Evolutionary conservation across 2,888 invertebrate species (phyloP).

Genomic region (Choreutis nemorana): DNA sequence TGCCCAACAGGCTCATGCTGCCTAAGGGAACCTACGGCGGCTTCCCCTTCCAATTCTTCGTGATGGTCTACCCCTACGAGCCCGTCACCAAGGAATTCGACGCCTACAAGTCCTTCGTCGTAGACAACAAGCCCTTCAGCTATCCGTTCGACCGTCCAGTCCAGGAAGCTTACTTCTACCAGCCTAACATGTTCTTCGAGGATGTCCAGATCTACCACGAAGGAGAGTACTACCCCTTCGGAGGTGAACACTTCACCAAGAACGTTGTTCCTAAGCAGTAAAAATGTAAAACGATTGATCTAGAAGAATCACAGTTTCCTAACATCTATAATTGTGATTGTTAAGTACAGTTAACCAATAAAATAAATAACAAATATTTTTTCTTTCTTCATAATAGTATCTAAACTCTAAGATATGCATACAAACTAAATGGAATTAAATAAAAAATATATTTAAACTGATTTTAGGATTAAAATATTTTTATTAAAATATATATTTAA

Average conservation of each 20-base stretch:
- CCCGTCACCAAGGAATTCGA: conserved; percentile 29
- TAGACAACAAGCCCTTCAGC: conserved; percentile 37
- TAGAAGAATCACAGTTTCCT: too few relatives aligned
- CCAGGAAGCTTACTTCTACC: conserved; percentile 23
- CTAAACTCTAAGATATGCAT: too few relatives aligned
- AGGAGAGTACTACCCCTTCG: not conserved
- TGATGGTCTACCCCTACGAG: conserved; percentile 48
- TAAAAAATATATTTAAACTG: too few relatives aligned
- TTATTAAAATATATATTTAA: too few relatives aligned
- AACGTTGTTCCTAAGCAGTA: conserved; percentile 10
- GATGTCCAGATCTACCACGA: conserved; percentile 27
- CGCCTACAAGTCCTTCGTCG: conserved; percentile 18
- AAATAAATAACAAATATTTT: too few relatives aligned
- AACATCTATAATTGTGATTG: too few relatives aligned
- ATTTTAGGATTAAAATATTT: too few relatives aligned
- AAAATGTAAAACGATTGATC: too few relatives aligned
- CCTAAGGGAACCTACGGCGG: conserved; percentile 66
- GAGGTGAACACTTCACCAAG: conserved; percentile 6
- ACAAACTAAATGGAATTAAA: too few relatives aligned
- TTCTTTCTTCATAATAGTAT: too few relatives aligned
- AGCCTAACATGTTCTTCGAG: conserved; percentile 19
- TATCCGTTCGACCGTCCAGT: conserved; percentile 48
- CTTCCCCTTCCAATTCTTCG: conserved; percentile 58
- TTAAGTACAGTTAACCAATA: too few relatives aligned
- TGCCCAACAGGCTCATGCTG: conserved; percentile 64